These are phyloP conservation scores for Rhyacophila evoluta DNA, from an alignment of 2,888 invertebrate genomes.

Conservation along the genomic window DNA sequence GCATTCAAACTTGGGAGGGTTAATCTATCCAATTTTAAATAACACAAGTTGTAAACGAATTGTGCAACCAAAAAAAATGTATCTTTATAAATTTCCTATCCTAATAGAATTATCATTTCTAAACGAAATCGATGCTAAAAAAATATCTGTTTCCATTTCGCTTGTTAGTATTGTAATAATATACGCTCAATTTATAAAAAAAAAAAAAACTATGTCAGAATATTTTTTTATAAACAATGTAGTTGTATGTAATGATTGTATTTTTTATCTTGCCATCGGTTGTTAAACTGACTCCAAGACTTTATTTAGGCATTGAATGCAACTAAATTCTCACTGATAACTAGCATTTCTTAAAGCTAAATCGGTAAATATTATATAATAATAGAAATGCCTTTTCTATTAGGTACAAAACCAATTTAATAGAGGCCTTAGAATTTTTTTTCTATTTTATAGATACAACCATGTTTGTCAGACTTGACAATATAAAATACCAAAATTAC, in stretches of 20 bases:
- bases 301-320: background rate
- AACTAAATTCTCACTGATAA: background rate
- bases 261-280: background rate
- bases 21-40: no score
- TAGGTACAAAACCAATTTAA: constrained; percentile 6
- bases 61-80: no score
- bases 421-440: constrained; percentile 5
- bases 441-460: background rate
- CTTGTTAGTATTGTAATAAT: no score
- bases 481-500: background rate
- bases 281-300: background rate
- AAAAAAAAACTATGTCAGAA: background rate
- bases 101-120: no score
- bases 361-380: background rate
- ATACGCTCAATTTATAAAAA: background rate
- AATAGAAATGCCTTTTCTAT: background rate
- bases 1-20: no score
- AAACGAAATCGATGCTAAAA: no score
- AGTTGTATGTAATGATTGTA: background rate
- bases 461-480: background rate
- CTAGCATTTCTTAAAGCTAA: background rate
- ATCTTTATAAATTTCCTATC: no score
- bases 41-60: no score
- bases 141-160: no score
- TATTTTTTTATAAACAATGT: background rate